Evolutionary conservation across 2,888 invertebrate genomes (phyloP).

Genomic region (Caenorhabditis becei): DNA sequence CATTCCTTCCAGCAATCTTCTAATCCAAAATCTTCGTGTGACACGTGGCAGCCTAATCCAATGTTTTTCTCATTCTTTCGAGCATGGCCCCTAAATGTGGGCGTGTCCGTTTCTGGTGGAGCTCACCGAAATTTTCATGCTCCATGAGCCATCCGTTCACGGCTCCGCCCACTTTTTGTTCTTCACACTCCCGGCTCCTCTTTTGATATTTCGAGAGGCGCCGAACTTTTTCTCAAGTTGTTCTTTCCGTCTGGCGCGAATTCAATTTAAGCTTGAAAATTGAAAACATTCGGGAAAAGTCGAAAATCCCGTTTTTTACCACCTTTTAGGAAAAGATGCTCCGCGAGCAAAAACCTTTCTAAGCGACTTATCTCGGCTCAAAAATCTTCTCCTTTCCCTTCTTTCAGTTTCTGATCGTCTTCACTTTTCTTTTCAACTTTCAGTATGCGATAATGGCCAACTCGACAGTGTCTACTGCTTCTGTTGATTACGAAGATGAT

Average conservation of each 20-base stretch:
- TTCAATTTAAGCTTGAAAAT: neutral
- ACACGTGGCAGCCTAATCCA: constrained; percentile 20
- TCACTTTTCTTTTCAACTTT: neutral
- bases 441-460: constrained; percentile 22
- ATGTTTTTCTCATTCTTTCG: constrained; percentile 9
- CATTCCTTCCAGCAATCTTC: neutral
- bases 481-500: constrained; percentile 34
- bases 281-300: neutral
- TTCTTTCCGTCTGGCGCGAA: neutral
- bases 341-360: neutral
- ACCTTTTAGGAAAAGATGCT: too few relatives aligned
- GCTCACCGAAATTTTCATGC: neutral
- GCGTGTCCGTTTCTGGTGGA: neutral
- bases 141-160: neutral
- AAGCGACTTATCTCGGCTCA: neutral
- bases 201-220: neutral
- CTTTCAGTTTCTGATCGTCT: neutral
- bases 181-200: constrained; percentile 4
- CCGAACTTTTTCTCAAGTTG: too few relatives aligned
- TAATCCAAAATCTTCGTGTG: neutral
- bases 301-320: too few relatives aligned
- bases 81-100: neutral
- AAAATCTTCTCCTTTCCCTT: neutral
- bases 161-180: constrained; percentile 12
- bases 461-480: neutral